Evolutionary conservation across 2,113 vertebrate genomes (phyloP), one percentile per base, ranked within the genome.

Genomic region (Oreochromis spilurus): DNA sequence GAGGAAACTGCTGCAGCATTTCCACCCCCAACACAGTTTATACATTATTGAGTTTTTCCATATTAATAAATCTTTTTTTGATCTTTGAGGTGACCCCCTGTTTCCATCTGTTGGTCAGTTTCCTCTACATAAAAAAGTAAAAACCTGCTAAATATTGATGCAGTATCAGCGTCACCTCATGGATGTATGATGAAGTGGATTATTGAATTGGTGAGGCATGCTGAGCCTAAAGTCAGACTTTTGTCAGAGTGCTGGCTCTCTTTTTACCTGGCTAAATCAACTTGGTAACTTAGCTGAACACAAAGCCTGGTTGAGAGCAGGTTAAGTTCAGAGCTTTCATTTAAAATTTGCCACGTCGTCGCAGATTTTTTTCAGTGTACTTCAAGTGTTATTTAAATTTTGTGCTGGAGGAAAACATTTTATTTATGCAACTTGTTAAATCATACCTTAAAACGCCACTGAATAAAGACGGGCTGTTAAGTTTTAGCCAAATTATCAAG

Each of bases 261-360:
- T 75, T 1, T 50, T 19, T 1, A 0, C 1, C 4, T 75, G 0
- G 24, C 70, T 75, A 48, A 75, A 50, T 50, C 24, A 75, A 45
- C 67, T 2, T 6, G 40, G 5, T 75, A 29, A 75, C 43, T 17
- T 29, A 75, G 4, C 17, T 36, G 58, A 36, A 36, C 58, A 62
- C 58, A 4, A 17, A 62, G 40, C 40, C 13, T 17, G 9, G 21
- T 45, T 26, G 21, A 45, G 67, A 72, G 40, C 67, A 45, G 67
- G 67, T 72, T 48, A 72, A 9, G 21, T 72, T 72, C 67, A 72
- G 21, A 72, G 38, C 5, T 72, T 72, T 72, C 3, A 43, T 72
- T 45, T 0, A 17, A 72, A 45, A 43, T 70, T 24, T 0, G 13
- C 38, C 9, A 34, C 5, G 2, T 34, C 11, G 52, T 54, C 0